Conservation (phyloP, 2,113 vertebrate species). For the Andinoacara biseriatus region DNA sequence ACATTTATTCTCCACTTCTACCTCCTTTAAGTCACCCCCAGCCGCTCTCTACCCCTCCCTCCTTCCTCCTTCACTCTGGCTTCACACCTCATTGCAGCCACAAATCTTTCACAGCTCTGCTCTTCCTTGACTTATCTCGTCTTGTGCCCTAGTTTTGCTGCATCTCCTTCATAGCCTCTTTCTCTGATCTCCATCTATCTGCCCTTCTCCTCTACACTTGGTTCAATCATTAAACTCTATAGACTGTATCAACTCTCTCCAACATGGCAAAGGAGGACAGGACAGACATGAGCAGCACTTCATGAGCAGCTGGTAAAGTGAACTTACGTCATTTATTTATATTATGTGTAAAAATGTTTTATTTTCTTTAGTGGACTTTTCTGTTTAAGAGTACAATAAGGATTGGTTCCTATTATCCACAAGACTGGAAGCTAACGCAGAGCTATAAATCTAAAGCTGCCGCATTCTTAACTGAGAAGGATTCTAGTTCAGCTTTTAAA, state of each 20-base stretch:
- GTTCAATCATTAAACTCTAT: constrained; percentile 9
- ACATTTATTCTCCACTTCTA: constrained; percentile 24
- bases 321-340: not conserved
- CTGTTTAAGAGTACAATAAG: not conserved
- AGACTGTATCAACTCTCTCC: not conserved
- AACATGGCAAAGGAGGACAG: not conserved
- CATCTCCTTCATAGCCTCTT: constrained; percentile 22
- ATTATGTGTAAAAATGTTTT: not conserved
- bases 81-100: constrained; percentile 28
- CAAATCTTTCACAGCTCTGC: constrained; percentile 45
- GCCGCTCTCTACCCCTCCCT: not conserved
- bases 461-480: not conserved
- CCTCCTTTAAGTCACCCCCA: constrained; percentile 4
- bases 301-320: not conserved
- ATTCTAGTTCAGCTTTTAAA: constrained; percentile 8
- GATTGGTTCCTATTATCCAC: not conserved
- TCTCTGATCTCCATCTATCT: constrained; percentile 18
- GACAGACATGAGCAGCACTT: not conserved
- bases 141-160: not conserved
- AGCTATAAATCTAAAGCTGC: not conserved
- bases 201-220: not conserved
- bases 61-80: not conserved
- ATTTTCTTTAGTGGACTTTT: not conserved
- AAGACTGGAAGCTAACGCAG: not conserved
- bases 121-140: constrained; percentile 22